Percentiles rank a stretch among this genome's conserved stretches.
phyloP scores from a whole-genome alignment of 2,888 invertebrate species.

The Caenorhabditis sp. region DNA sequence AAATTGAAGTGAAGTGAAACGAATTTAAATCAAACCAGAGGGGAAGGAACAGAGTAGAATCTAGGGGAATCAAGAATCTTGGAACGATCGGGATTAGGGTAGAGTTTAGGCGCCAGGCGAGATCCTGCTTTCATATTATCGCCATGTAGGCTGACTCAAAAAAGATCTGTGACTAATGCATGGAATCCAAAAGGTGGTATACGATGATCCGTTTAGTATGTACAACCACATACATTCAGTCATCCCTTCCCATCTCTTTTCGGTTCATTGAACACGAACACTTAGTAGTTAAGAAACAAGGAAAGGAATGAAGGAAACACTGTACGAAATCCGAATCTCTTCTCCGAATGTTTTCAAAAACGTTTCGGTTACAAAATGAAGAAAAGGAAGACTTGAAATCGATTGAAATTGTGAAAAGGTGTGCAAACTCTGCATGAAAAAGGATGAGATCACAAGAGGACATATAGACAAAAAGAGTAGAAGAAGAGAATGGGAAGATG shows the following conservation, averaged over 20 bases:
- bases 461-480: constrained; percentile 27
- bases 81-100: not conserved
- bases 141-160: too few relatives aligned
- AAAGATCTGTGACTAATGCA: not conserved
- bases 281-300: constrained; percentile 30
- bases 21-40: constrained; percentile 19
- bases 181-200: constrained; percentile 10
- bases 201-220: constrained; percentile 19
- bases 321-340: constrained; percentile 57
- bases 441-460: constrained; percentile 36
- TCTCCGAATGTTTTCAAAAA: constrained; percentile 7
- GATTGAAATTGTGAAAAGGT: constrained; percentile 35
- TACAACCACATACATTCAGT: constrained; percentile 15
- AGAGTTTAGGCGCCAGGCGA: too few relatives aligned
- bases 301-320: constrained; percentile 23
- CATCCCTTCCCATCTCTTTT: constrained; percentile 17
- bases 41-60: not conserved
- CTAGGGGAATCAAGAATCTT: constrained; percentile 2
- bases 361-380: constrained; percentile 40
- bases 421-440: constrained; percentile 45
- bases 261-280: constrained; percentile 61
- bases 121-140: too few relatives aligned
- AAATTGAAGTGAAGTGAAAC: constrained; percentile 39
- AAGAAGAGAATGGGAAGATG: constrained; percentile 4
- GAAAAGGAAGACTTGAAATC: constrained; percentile 21